These are phyloP conservation scores for Latheticus oryzae DNA, from an alignment of 2,888 invertebrate species.

Conservation along the genomic window DNA sequence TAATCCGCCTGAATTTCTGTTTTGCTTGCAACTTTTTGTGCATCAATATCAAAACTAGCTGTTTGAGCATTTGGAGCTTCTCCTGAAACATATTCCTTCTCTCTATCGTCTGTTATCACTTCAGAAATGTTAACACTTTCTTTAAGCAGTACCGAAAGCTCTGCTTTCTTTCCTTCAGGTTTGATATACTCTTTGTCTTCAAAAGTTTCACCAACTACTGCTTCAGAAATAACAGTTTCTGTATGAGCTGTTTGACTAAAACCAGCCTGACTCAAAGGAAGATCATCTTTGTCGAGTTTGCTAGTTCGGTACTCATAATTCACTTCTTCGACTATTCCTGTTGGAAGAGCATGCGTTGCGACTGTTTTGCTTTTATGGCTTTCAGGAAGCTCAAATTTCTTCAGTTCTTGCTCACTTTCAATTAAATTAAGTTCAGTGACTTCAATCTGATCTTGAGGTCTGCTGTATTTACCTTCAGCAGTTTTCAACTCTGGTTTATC, in stretches of 20 bases:
- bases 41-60: slow-evolving; percentile 66
- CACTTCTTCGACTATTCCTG: slow-evolving; percentile 67
- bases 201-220: slow-evolving; percentile 69
- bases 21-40: slow-evolving; percentile 67
- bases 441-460: slow-evolving; percentile 72
- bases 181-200: slow-evolving; percentile 59
- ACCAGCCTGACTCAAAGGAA: slow-evolving; percentile 62
- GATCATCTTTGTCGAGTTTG: slow-evolving; percentile 46
- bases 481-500: slow-evolving; percentile 60
- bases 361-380: slow-evolving; percentile 67
- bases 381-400: slow-evolving; percentile 67
- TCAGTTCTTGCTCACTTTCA: slow-evolving; percentile 74
- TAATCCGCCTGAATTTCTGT: slow-evolving; percentile 67
- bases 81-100: slow-evolving; percentile 63
- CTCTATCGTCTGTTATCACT: slow-evolving; percentile 67
- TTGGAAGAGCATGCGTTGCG: slow-evolving; percentile 68
- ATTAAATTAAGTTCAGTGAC: slow-evolving; percentile 72
- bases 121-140: slow-evolving; percentile 68
- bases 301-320: slow-evolving; percentile 64
- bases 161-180: slow-evolving; percentile 64
- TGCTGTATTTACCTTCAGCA: slow-evolving; percentile 66
- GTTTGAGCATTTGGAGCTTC: slow-evolving; percentile 61
- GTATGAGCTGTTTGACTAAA: slow-evolving; percentile 64
- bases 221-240: slow-evolving; percentile 67
- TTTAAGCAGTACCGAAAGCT: slow-evolving; percentile 61